A percentile compares a stretch with the other conserved stretches of the same genome.
Conservation (phyloP, 2,113 vertebrate species). For the Sigmodon hispidus region DNA sequence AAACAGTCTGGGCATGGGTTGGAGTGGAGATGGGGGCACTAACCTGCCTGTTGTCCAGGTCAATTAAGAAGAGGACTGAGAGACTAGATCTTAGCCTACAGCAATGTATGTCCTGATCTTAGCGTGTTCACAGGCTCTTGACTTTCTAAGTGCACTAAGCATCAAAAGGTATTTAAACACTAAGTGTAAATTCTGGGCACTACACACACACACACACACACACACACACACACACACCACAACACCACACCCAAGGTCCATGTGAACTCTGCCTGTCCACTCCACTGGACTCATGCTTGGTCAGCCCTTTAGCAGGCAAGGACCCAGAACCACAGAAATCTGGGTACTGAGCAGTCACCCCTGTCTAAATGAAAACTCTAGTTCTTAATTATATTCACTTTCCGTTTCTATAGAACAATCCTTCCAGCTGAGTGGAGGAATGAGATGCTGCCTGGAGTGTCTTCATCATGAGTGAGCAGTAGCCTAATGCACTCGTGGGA, state of each 20-base stretch:
- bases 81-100: neutral
- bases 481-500: neutral
- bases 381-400: slow-evolving; percentile 40
- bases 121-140: neutral
- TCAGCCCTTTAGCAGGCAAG: neutral
- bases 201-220: too few relatives aligned
- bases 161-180: neutral
- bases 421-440: slow-evolving; percentile 25
- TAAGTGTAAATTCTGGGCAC: neutral
- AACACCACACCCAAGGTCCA: neutral
- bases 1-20: slow-evolving; percentile 32
- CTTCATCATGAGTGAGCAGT: neutral
- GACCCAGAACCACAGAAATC: neutral
- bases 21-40: neutral
- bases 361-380: slow-evolving; percentile 1
- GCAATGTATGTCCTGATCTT: neutral
- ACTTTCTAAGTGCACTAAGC: neutral
- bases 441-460: neutral
- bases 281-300: neutral
- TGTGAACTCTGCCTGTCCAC: neutral
- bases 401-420: neutral
- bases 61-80: slow-evolving; percentile 19
- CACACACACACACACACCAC: neutral
- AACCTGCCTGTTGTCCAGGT: neutral
- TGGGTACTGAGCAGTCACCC: neutral